Conservation (phyloP, 2,888 invertebrate species). For the Dicroscelio sp. region DNA sequence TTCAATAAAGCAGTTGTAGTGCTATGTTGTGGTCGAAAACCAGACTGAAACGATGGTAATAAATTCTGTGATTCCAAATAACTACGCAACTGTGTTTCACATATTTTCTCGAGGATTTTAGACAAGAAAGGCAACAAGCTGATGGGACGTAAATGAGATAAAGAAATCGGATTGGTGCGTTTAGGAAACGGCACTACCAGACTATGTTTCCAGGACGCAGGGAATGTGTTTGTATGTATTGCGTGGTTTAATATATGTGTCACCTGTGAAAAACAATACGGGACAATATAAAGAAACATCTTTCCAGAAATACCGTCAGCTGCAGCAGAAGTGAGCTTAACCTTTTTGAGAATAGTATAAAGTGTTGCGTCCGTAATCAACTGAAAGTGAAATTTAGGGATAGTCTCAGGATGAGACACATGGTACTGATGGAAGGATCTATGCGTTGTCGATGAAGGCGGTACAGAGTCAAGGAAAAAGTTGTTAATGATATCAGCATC, state of each 20-base stretch:
- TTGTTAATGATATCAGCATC: background rate
- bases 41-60: constrained; percentile 1
- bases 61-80: background rate
- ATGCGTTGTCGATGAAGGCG: background rate
- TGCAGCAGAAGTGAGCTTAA: constrained; percentile 10
- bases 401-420: background rate
- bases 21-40: constrained; percentile 5
- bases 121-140: background rate
- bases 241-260: constrained; percentile 8
- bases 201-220: background rate
- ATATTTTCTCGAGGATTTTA: constrained; percentile 18
- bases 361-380: background rate
- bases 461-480: background rate
- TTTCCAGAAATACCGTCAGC: background rate
- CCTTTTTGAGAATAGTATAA: background rate
- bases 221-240: background rate
- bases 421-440: no score
- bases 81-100: background rate
- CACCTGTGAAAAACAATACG: background rate
- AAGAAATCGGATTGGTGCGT: background rate
- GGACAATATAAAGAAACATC: background rate
- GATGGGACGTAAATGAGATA: background rate
- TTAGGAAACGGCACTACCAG: background rate
- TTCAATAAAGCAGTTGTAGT: constrained; percentile 7
- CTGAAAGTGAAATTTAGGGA: background rate